Percentiles rank a stretch among this genome's conserved stretches.
phyloP scores from a whole-genome alignment of 2,888 invertebrate genomes.

The Scelioninae gen. 2 region DNA sequence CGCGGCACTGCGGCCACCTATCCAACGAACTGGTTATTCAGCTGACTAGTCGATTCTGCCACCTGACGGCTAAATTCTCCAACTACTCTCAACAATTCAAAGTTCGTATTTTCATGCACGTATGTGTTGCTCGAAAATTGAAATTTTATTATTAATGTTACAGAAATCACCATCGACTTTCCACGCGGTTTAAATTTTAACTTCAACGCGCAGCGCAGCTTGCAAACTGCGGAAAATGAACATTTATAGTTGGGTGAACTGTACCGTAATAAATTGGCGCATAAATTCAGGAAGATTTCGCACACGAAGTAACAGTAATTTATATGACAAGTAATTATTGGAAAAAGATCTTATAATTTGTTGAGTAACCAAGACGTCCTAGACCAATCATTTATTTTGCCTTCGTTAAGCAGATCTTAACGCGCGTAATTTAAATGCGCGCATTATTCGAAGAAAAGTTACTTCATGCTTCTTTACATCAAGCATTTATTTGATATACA shows the following conservation, averaged over 20 bases:
- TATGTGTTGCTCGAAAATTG: conserved; percentile 22
- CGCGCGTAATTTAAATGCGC: conserved; percentile 4
- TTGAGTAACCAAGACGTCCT: conserved; percentile 21
- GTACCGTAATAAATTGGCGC: conserved; percentile 49
- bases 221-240: conserved; percentile 44
- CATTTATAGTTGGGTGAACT: conserved; percentile 51
- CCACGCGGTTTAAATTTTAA: conserved; percentile 43
- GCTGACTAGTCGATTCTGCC: conserved; percentile 11
- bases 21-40: conserved; percentile 36
- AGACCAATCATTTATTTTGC: neutral
- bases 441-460: conserved; percentile 9
- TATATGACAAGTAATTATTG: conserved; percentile 48
- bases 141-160: conserved; percentile 51
- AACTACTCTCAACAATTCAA: conserved; percentile 8
- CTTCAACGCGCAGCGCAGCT: conserved; percentile 33
- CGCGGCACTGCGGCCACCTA: conserved; percentile 52
- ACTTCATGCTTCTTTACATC: neutral
- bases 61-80: neutral
- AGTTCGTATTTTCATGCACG: conserved; percentile 17
- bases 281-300: conserved; percentile 45
- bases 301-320: conserved; percentile 43
- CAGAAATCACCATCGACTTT: conserved; percentile 45
- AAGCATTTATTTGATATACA: neutral
- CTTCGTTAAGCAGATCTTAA: neutral
- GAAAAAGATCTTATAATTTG: conserved; percentile 37